Conservation (phyloP, 2,888 invertebrate genomes). For the Steinernema carpocapsae region DNA sequence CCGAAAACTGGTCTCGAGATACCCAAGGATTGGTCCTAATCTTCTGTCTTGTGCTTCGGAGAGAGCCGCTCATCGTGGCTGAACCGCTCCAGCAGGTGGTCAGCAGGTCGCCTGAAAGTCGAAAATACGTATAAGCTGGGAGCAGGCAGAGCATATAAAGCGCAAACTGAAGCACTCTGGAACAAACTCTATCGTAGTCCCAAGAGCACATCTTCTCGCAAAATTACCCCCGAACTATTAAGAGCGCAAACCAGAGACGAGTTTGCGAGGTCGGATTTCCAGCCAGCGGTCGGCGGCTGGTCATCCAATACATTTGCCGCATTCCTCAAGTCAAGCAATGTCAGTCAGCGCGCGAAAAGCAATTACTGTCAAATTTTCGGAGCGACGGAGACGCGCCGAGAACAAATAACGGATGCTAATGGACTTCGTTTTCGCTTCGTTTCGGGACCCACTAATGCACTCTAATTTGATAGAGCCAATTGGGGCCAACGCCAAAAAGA, state of each 20-base stretch:
- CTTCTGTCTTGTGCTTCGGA: conserved; percentile 35
- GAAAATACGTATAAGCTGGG: too few relatives aligned
- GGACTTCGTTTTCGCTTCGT: conserved; percentile 33
- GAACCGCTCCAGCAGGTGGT: conserved; percentile 16
- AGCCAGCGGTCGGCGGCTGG: neutral
- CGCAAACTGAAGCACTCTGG: too few relatives aligned
- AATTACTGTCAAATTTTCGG: conserved; percentile 2
- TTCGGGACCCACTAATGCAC: conserved; percentile 34
- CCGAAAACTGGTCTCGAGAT: conserved; percentile 24
- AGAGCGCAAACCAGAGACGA: too few relatives aligned
- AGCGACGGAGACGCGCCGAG: neutral
- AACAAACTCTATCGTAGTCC: too few relatives aligned
- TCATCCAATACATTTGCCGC: too few relatives aligned
- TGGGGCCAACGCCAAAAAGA: conserved; percentile 7
- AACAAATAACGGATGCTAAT: conserved; percentile 34
- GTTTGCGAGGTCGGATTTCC: conserved; percentile 16
- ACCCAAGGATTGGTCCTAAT: conserved; percentile 51
- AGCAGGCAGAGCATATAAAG: too few relatives aligned
- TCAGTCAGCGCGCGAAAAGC: conserved; percentile 14
- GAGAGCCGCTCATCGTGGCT: conserved; percentile 25
- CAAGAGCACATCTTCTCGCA: too few relatives aligned
- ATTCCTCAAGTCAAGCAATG: conserved; percentile 5
- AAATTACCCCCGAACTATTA: too few relatives aligned
- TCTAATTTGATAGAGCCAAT: conserved; percentile 35
- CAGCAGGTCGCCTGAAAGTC: conserved; percentile 8